Evolutionary conservation across 2,797 vertebrate species (phyloP).

Genomic region (Platyrinchus mystaceus): DNA sequence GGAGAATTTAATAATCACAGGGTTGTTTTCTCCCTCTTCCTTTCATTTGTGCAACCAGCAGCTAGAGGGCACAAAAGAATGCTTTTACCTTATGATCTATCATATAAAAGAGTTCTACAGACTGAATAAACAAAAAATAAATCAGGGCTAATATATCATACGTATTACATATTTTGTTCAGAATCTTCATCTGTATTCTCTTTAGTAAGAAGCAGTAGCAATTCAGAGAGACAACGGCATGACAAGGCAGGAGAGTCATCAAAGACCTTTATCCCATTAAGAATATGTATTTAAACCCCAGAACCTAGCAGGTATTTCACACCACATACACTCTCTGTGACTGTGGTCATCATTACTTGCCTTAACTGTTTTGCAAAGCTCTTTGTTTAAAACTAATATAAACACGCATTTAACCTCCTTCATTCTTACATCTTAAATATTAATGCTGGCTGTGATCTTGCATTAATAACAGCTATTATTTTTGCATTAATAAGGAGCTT

Average conservation of each 20-base stretch:
- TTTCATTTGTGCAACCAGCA: constrained; percentile 75
- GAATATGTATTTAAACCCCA: constrained; percentile 18
- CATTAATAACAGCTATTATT: constrained; percentile 76
- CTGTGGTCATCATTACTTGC: constrained; percentile 28
- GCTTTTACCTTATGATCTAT: constrained; percentile 72
- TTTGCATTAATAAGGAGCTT: constrained; percentile 77
- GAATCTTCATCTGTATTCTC: not conserved
- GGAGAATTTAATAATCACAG: constrained; percentile 70
- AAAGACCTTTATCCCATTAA: constrained; percentile 31
- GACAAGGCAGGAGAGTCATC: not conserved
- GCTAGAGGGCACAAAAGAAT: constrained; percentile 85
- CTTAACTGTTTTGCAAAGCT: constrained; percentile 67
- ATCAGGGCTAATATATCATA: constrained; percentile 20
- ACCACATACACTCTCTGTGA: not conserved
- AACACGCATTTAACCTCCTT: constrained; percentile 73
- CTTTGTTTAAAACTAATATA: constrained; percentile 71
- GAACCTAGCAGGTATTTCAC: constrained; percentile 7
- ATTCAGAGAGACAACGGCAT: not conserved
- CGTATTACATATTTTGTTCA: not conserved
- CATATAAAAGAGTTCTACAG: constrained; percentile 43
- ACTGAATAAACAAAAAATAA: constrained; percentile 60
- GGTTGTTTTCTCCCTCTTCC: constrained; percentile 62
- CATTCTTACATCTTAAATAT: constrained; percentile 72
- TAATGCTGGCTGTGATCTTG: constrained; percentile 71
- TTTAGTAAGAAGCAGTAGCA: not conserved